Conservation (phyloP, 1,140 invertebrate species). For the Diachasma alloeum region DNA sequence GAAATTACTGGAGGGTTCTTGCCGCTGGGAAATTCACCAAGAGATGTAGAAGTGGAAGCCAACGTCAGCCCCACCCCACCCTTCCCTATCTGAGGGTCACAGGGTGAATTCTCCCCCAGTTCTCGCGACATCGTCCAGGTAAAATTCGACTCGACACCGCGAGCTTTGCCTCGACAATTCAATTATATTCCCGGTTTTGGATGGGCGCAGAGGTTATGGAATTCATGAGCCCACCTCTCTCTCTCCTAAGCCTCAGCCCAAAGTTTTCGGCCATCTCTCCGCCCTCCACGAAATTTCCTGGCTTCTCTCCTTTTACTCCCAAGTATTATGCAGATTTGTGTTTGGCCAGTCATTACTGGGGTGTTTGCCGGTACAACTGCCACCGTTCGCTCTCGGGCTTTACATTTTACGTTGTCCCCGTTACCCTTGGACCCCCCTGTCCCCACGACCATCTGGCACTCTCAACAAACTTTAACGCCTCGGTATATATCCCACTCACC, state of each 20-base stretch:
- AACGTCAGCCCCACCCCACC: not conserved
- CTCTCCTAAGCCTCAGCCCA: not conserved
- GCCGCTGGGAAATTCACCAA: slow-evolving; percentile 14
- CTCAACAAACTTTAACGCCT: not conserved
- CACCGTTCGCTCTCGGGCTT: not conserved
- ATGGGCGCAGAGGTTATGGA: not conserved
- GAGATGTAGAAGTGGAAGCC: slow-evolving; percentile 32
- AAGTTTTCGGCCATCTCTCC: slow-evolving; percentile 5
- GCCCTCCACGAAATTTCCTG: not conserved
- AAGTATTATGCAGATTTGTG: slow-evolving; percentile 65
- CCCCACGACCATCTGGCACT: not conserved
- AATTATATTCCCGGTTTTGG: slow-evolving; percentile 46
- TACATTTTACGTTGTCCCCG: not conserved
- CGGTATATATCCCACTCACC: not conserved
- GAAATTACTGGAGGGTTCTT: not conserved
- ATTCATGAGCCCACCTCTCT: not conserved
- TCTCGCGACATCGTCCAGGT: slow-evolving; percentile 18
- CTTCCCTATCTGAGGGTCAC: not conserved
- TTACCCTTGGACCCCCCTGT: not conserved
- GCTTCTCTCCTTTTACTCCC: slow-evolving; percentile 39
- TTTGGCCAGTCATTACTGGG: slow-evolving; percentile 60
- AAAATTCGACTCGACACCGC: slow-evolving; percentile 32
- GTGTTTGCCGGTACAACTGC: slow-evolving; percentile 44
- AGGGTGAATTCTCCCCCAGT: not conserved
- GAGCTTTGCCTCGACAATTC: slow-evolving; percentile 52